A percentile compares a stretch with the other conserved stretches of the same genome.
These are phyloP conservation scores for Phalanger gymnotis DNA, from an alignment of 2,797 vertebrate species.

Conservation along the genomic window DNA sequence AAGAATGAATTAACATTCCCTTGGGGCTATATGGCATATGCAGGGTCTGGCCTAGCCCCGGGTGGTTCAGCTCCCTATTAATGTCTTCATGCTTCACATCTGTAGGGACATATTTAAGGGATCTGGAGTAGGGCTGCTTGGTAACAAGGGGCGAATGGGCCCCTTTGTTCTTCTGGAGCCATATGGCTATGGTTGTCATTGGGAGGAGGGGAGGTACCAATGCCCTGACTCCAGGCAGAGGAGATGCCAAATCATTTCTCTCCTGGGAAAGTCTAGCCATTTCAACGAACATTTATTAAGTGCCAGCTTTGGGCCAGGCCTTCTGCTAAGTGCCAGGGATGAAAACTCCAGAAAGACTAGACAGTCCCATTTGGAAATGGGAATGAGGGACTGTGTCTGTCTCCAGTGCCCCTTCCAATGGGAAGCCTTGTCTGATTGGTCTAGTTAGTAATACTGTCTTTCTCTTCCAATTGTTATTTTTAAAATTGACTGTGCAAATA, in stretches of 20 bases:
- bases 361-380: not conserved
- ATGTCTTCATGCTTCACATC: slow-evolving; percentile 39
- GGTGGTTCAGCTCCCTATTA: slow-evolving; percentile 57
- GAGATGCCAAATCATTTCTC: not conserved
- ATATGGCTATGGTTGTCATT: slow-evolving; percentile 53
- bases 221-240: not conserved
- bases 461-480: not conserved
- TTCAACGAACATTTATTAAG: not conserved
- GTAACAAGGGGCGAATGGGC: slow-evolving; percentile 49
- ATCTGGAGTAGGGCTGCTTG: slow-evolving; percentile 64
- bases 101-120: slow-evolving; percentile 68
- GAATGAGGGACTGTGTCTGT: not conserved
- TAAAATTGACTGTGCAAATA: not conserved
- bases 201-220: not conserved
- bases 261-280: not conserved
- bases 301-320: not conserved
- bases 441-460: not conserved
- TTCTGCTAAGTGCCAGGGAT: not conserved
- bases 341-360: not conserved
- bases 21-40: not conserved
- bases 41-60: slow-evolving; percentile 36
- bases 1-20: slow-evolving; percentile 33
- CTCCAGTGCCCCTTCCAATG: not conserved
- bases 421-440: not conserved
- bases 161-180: slow-evolving; percentile 70